phyloP scores from a whole-genome alignment of 2,888 invertebrate genomes.

The Hydropsyche betteni region DNA sequence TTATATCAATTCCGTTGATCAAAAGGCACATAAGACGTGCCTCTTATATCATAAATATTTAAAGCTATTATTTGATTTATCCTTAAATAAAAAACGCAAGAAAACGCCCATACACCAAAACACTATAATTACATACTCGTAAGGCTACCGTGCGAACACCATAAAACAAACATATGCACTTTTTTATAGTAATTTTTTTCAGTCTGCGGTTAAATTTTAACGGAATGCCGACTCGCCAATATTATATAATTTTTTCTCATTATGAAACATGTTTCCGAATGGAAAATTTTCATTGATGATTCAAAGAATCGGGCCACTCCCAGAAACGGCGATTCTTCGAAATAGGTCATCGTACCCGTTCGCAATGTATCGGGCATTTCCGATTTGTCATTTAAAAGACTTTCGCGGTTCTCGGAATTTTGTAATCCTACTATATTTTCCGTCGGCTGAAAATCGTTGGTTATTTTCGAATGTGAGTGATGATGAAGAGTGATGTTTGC shows the following conservation, averaged over 20 bases:
- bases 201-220: conserved; percentile 15
- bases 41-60: not conserved
- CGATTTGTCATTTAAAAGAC: too few relatives aligned
- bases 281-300: too few relatives aligned
- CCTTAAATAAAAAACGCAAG: not conserved
- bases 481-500: conserved; percentile 28
- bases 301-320: too few relatives aligned
- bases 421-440: too few relatives aligned
- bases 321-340: too few relatives aligned
- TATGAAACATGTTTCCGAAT: too few relatives aligned
- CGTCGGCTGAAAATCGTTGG: too few relatives aligned
- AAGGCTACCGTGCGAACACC: not conserved
- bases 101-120: not conserved
- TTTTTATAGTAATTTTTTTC: not conserved
- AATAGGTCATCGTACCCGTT: too few relatives aligned
- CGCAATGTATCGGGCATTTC: too few relatives aligned
- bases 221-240: not conserved
- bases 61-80: not conserved
- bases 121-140: conserved; percentile 1
- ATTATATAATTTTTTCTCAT: not conserved
- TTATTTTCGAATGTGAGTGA: not conserved
- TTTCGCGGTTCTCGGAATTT: too few relatives aligned
- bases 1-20: not conserved
- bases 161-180: not conserved
- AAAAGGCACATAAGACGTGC: not conserved